Conservation (phyloP, 2,888 invertebrate species). For the Drosophila trichaetosa region DNA sequence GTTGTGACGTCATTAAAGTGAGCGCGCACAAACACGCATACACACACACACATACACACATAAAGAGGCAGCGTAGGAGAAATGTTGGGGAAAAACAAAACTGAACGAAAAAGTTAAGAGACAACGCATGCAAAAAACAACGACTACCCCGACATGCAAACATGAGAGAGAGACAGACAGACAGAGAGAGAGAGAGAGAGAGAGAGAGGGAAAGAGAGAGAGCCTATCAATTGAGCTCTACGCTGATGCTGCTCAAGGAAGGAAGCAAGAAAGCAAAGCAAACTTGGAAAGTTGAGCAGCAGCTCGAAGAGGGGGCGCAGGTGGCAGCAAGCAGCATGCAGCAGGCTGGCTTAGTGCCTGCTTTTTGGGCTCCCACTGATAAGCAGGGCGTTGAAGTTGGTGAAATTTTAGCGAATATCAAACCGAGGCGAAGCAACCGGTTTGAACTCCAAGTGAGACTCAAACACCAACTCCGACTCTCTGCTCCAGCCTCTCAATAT, state of each 20-base stretch:
- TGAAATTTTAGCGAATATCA: slow-evolving; percentile 53
- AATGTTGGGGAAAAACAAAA: slow-evolving; percentile 73
- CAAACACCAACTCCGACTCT: slow-evolving; percentile 15
- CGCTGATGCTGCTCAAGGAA: slow-evolving; percentile 46
- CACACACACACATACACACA: slow-evolving; percentile 10
- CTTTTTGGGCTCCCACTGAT: slow-evolving; percentile 49
- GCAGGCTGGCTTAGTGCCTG: slow-evolving; percentile 8
- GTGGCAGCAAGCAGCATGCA: neutral
- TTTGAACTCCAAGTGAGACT: slow-evolving; percentile 51
- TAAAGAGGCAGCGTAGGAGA: slow-evolving; percentile 42
- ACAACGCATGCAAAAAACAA: slow-evolving; percentile 25
- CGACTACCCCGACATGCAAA: slow-evolving; percentile 41
- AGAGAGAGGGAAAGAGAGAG: slow-evolving; percentile 1
- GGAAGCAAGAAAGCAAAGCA: slow-evolving; percentile 49
- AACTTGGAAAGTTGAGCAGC: slow-evolving; percentile 30
- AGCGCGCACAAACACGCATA: slow-evolving; percentile 26
- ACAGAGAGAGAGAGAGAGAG: slow-evolving; percentile 13
- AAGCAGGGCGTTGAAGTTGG: slow-evolving; percentile 58
- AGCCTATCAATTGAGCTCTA: slow-evolving; percentile 53
- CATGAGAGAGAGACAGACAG: slow-evolving; percentile 22
- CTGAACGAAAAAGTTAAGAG: slow-evolving; percentile 71
- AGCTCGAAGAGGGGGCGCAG: neutral
- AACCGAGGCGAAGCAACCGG: slow-evolving; percentile 60
- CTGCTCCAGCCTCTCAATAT: slow-evolving; percentile 29
- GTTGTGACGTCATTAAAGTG: slow-evolving; percentile 67